phyloP scores from a whole-genome alignment of 2,888 invertebrate genomes.

The Osmoderma eremita region DNA sequence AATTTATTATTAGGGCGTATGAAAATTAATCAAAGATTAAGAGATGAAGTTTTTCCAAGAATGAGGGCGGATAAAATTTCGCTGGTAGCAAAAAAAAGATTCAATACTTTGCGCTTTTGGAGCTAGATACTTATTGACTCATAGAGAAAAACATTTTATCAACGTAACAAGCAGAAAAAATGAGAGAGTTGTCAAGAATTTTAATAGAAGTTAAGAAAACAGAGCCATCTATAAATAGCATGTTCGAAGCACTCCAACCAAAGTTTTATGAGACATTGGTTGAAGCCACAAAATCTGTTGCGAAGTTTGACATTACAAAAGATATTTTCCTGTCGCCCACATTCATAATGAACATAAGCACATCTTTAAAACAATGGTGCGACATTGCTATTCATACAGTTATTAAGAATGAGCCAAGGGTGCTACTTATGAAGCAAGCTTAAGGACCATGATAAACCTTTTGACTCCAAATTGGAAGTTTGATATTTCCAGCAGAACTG shows the following conservation, averaged over 20 bases:
- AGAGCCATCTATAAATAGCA: constrained; percentile 42
- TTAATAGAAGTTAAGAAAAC: constrained; percentile 44
- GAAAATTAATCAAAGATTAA: constrained; percentile 42
- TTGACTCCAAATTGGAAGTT: constrained; percentile 5
- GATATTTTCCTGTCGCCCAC: constrained; percentile 41
- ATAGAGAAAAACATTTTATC: constrained; percentile 49
- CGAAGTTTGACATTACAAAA: constrained; percentile 37
- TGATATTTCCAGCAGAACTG: constrained; percentile 9
- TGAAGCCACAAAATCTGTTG: constrained; percentile 43
- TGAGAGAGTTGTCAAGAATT: constrained; percentile 44
- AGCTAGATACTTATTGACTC: constrained; percentile 46
- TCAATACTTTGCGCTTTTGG: constrained; percentile 46
- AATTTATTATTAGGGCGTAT: constrained; percentile 32
- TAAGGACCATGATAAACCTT: constrained; percentile 3
- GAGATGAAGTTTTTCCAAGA: constrained; percentile 42
- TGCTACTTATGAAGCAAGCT: constrained; percentile 6
- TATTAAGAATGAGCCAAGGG: neutral
- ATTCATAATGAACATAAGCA: constrained; percentile 43
- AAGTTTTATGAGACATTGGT: constrained; percentile 44
- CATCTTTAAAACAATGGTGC: constrained; percentile 11
- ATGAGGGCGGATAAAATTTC: constrained; percentile 46
- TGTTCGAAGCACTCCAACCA: constrained; percentile 42
- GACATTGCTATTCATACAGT: constrained; percentile 6
- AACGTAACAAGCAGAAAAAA: constrained; percentile 45
- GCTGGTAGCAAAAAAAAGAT: constrained; percentile 43